These are phyloP conservation scores for Lissonota sp. DNA, from an alignment of 2,888 invertebrate species.

Conservation along the genomic window DNA sequence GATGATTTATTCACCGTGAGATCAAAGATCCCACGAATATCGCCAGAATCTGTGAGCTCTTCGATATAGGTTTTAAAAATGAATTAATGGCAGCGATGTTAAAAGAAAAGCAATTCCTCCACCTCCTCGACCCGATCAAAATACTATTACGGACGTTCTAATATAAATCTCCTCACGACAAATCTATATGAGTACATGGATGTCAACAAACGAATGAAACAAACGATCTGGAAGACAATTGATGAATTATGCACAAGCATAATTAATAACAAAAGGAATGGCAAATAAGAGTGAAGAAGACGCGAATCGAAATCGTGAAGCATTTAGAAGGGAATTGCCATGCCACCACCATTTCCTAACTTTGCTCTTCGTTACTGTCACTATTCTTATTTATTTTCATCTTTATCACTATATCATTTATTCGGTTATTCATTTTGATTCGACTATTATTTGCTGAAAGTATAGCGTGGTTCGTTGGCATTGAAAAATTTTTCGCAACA, in stretches of 20 bases:
- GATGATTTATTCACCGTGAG: too few relatives aligned
- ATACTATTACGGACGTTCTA: too few relatives aligned
- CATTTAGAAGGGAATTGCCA: slow-evolving; percentile 33
- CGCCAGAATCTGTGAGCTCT: too few relatives aligned
- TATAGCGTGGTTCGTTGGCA: slow-evolving; percentile 56
- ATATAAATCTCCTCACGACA: too few relatives aligned
- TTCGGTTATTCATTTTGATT: slow-evolving; percentile 15
- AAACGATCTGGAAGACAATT: slow-evolving; percentile 1
- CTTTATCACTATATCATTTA: slow-evolving; percentile 23
- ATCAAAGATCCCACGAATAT: too few relatives aligned
- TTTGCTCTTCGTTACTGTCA: slow-evolving; percentile 45
- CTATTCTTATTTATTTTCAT: slow-evolving; percentile 39
- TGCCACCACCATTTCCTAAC: slow-evolving; percentile 34
- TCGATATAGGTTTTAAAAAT: too few relatives aligned
- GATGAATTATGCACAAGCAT: slow-evolving; percentile 15
- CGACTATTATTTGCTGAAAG: slow-evolving; percentile 56
- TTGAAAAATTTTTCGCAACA: slow-evolving; percentile 46
- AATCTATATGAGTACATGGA: too few relatives aligned
- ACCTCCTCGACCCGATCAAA: too few relatives aligned
- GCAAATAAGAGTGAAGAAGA: not conserved
- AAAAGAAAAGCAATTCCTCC: too few relatives aligned
- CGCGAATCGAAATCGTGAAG: slow-evolving; percentile 6
- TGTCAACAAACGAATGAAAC: not conserved
- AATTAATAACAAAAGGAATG: slow-evolving; percentile 17
- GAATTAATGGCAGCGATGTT: too few relatives aligned